These are phyloP conservation scores for Chrysina gloriosa DNA, from an alignment of 2,888 invertebrate genomes.

Conservation along the genomic window DNA sequence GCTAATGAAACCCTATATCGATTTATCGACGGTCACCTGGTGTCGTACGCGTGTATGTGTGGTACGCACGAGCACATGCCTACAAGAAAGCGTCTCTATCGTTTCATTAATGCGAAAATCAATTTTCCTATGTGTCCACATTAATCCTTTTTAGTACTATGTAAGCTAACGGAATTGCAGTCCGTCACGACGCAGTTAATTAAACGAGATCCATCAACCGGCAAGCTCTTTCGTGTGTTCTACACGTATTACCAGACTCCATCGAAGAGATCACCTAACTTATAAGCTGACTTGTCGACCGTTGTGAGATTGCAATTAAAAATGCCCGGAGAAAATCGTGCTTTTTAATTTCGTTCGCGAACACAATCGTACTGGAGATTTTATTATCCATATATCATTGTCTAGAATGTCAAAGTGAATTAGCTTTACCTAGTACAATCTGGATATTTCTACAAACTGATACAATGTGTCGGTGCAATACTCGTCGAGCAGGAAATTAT, in stretches of 20 bases:
- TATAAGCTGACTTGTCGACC: too few species aligned
- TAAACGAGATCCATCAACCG: slow-evolving; percentile 20
- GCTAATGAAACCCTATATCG: slow-evolving; percentile 1
- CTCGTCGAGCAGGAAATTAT: too few species aligned
- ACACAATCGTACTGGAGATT: too few species aligned
- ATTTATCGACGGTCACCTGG: background rate
- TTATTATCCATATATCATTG: too few species aligned
- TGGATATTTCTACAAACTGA: too few species aligned
- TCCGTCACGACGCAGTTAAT: slow-evolving; percentile 24
- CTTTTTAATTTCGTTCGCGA: too few species aligned
- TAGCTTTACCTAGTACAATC: too few species aligned
- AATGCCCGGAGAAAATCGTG: too few species aligned
- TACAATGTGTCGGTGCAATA: too few species aligned
- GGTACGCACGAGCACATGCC: background rate
- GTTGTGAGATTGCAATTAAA: too few species aligned
- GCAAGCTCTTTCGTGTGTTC: background rate
- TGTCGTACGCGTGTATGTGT: background rate
- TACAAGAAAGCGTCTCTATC: slow-evolving; percentile 2
- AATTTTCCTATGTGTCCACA: slow-evolving; percentile 25
- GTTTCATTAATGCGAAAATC: slow-evolving; percentile 25
- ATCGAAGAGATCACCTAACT: slow-evolving; percentile 11
- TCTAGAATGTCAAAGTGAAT: too few species aligned
- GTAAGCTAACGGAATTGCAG: slow-evolving; percentile 24
- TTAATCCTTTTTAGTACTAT: slow-evolving; percentile 31
- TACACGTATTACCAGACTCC: too few species aligned